Percentiles rank a stretch among this genome's conserved stretches.
Conservation (phyloP, 2,113 vertebrate genomes). For the Dromaius novaehollandiae region DNA sequence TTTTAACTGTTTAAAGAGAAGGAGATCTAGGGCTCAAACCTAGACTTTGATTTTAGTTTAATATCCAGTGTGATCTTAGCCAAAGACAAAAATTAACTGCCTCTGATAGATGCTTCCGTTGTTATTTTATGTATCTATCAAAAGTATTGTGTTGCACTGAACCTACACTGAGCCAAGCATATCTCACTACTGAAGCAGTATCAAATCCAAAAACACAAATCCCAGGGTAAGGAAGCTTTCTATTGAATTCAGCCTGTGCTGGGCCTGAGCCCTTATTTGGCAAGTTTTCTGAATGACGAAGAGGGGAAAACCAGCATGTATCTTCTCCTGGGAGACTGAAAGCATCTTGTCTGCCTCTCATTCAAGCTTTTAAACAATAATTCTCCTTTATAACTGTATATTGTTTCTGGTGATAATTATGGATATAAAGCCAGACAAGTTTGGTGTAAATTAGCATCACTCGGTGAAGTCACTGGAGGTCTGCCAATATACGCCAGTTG, state of each 20-base stretch:
- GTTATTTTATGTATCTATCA: background rate
- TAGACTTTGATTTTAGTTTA: background rate
- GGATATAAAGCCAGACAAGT: slow-evolving; percentile 41
- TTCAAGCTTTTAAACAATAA: slow-evolving; percentile 37
- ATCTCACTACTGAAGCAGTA: background rate
- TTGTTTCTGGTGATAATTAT: slow-evolving; percentile 60
- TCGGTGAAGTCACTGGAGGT: slow-evolving; percentile 25
- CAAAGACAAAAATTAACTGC: slow-evolving; percentile 1
- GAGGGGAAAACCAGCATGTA: background rate
- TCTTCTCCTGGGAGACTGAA: slow-evolving; percentile 29
- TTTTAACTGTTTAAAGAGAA: background rate
- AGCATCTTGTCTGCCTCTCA: slow-evolving; percentile 20
- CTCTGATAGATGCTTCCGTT: background rate
- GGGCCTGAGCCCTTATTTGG: slow-evolving; percentile 17
- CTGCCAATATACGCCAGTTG: slow-evolving; percentile 22
- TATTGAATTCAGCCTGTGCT: background rate
- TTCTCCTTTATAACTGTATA: slow-evolving; percentile 20
- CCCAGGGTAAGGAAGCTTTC: background rate
- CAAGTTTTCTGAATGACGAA: slow-evolving; percentile 16
- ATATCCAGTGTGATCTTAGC: background rate
- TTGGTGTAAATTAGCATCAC: slow-evolving; percentile 47
- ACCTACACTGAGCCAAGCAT: background rate
- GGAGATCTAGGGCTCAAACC: background rate
- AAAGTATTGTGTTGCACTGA: slow-evolving; percentile 8
- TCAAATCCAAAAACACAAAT: slow-evolving; percentile 29